Evolutionary conservation across 2,888 invertebrate genomes (phyloP).

Genomic region (Heliconius ismenius): DNA sequence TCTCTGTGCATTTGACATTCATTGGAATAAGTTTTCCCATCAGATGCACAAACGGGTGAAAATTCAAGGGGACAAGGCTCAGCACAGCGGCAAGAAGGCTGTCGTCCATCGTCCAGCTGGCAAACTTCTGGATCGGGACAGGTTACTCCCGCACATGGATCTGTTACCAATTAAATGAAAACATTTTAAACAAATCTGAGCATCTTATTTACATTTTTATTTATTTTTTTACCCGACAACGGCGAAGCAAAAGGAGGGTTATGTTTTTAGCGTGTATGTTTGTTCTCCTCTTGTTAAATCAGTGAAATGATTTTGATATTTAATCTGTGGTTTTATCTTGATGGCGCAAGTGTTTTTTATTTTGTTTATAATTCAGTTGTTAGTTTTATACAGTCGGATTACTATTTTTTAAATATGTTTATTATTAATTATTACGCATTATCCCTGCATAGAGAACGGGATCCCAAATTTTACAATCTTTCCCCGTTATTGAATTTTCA

Average conservation of each 20-base stretch:
- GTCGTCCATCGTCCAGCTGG: constrained; percentile 89
- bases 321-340: too few species aligned
- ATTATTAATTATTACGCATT: neutral
- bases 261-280: too few species aligned
- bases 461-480: neutral
- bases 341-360: too few species aligned
- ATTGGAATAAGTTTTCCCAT: constrained; percentile 91
- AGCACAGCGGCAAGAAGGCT: constrained; percentile 91
- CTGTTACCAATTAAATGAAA: constrained; percentile 54
- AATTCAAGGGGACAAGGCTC: constrained; percentile 90
- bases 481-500: neutral
- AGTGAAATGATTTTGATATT: too few species aligned
- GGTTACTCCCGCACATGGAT: constrained; percentile 90
- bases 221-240: neutral
- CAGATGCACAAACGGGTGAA: constrained; percentile 89
- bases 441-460: neutral
- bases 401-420: neutral
- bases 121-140: constrained; percentile 92
- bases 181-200: neutral
- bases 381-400: neutral
- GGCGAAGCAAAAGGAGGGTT: neutral
- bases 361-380: too few species aligned
- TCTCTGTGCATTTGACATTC: constrained; percentile 91
- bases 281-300: too few species aligned
- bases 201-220: neutral